Percentiles rank a stretch among this genome's conserved stretches.
These are phyloP conservation scores for Tragelaphus buxtoni DNA, from an alignment of 2,113 vertebrate species.

Conservation along the genomic window DNA sequence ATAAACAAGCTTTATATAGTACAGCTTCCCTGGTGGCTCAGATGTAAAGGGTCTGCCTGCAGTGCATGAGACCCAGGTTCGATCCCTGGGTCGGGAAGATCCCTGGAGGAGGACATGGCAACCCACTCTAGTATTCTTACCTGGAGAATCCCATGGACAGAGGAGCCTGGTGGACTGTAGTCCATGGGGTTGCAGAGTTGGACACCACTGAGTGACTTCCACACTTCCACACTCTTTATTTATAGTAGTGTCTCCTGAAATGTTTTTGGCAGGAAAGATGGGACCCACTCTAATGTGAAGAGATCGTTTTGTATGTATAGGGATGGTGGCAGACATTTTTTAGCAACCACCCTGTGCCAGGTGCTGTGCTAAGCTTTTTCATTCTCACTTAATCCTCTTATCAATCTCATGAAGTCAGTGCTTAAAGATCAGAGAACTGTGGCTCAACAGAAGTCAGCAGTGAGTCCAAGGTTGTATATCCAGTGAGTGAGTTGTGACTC, in stretches of 20 bases:
- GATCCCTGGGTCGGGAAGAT: neutral
- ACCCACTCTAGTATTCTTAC: neutral
- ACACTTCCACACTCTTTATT: neutral
- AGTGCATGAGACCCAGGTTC: neutral
- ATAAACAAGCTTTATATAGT: neutral
- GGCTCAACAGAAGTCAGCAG: neutral
- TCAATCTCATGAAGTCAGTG: neutral
- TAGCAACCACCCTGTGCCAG: neutral
- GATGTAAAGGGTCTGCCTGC: neutral
- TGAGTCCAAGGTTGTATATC: neutral
- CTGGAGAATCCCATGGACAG: neutral
- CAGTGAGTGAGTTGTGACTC: neutral
- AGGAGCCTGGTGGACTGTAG: accelerated
- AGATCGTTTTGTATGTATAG: neutral
- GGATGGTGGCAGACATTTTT: neutral
- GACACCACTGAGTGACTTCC: neutral
- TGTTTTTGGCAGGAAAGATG: neutral
- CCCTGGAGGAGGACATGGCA: neutral
- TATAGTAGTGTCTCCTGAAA: neutral
- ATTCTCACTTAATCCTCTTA: neutral
- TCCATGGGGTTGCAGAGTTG: neutral
- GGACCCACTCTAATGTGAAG: neutral
- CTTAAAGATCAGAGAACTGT: neutral
- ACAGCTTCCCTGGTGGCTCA: neutral
- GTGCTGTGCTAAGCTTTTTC: neutral